Evolutionary conservation across 2,113 vertebrate genomes (phyloP).

Genomic region (Oncorhynchus nerka): DNA sequence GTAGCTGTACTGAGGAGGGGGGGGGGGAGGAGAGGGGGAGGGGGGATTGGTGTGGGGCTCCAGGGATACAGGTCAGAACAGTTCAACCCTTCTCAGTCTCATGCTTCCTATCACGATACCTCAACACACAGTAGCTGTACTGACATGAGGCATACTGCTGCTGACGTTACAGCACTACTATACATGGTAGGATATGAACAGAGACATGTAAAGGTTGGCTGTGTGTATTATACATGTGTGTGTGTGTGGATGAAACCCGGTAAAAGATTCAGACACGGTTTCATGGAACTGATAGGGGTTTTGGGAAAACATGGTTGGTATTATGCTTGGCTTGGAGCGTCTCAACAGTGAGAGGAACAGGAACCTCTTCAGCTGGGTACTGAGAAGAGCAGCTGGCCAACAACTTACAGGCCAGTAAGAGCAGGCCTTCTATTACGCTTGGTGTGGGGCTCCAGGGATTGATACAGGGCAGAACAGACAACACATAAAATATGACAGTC

Average conservation of each 20-base stretch:
- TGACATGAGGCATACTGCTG: no score
- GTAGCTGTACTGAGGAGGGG: no score
- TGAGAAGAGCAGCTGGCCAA: constrained; percentile 82
- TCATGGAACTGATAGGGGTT: no score
- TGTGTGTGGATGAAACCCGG: constrained; percentile 63
- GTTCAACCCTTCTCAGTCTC: no score
- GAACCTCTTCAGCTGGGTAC: constrained; percentile 83
- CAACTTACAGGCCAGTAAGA: constrained; percentile 73
- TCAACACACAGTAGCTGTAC: no score
- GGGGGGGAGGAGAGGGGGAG: no score
- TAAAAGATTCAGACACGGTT: constrained; percentile 42
- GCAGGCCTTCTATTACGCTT: constrained; percentile 75
- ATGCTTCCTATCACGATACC: no score
- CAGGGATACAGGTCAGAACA: no score
- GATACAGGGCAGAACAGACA: constrained; percentile 64
- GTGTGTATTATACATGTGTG: constrained; percentile 18
- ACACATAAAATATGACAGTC: constrained; percentile 83
- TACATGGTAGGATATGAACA: no score
- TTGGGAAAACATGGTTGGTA: constrained; percentile 46
- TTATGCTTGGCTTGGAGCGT: constrained; percentile 79
- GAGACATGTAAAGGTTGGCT: no score
- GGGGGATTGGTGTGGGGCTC: no score
- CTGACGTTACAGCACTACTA: no score
- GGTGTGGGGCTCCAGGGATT: constrained; percentile 69
- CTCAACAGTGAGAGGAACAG: constrained; percentile 75